Conservation (phyloP, 2,888 invertebrate species). For the Omphaloscelis lunosa region DNA sequence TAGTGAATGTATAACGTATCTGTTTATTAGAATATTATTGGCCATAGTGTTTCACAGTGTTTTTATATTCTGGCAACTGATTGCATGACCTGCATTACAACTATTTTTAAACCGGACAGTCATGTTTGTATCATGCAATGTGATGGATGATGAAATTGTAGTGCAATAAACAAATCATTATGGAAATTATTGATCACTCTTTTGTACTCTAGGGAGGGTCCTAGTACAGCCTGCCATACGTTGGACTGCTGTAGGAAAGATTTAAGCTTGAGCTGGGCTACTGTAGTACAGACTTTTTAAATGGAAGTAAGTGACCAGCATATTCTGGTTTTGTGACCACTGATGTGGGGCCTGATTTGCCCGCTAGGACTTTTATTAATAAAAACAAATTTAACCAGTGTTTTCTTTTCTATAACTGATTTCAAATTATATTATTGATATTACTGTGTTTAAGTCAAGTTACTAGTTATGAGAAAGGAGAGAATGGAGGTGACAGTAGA, state of each 20-base stretch:
- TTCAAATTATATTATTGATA: neutral
- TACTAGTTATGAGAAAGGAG: neutral
- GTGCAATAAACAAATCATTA: constrained; percentile 32
- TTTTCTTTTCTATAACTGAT: neutral
- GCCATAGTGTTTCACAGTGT: neutral
- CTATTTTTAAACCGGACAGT: constrained; percentile 41
- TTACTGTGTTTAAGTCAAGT: too few species aligned
- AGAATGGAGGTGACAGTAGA: neutral
- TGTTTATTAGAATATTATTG: too few species aligned
- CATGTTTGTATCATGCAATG: neutral
- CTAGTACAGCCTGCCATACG: neutral
- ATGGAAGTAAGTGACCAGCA: neutral
- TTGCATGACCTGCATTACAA: constrained; percentile 12
- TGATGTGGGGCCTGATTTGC: too few species aligned
- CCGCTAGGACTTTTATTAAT: neutral
- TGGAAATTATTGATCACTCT: neutral
- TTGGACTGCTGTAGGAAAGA: too few species aligned
- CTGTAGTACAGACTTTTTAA: neutral
- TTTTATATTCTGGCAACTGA: constrained; percentile 41
- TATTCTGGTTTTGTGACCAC: neutral
- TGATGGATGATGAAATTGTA: constrained; percentile 47
- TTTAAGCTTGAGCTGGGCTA: neutral
- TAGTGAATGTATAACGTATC: too few species aligned
- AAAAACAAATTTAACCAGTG: neutral
- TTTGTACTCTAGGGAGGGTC: neutral